Conservation (phyloP, 2,113 vertebrate species). For the Sander vitreus region DNA sequence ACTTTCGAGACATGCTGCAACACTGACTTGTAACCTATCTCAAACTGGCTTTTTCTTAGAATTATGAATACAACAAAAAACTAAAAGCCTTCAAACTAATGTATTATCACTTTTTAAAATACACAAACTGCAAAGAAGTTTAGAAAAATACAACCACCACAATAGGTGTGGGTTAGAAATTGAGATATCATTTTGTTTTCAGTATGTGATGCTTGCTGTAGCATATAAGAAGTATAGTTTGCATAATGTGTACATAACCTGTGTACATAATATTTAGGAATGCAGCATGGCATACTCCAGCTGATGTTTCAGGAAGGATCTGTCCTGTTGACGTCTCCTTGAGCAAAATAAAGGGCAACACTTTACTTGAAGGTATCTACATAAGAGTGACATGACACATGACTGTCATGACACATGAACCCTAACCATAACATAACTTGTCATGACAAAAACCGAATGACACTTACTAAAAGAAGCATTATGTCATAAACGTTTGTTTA, state of each 20-base stretch:
- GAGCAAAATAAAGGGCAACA: background rate
- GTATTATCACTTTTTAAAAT: conserved; percentile 14
- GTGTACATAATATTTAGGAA: background rate
- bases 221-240: background rate
- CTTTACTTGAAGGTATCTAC: too few relatives aligned
- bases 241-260: background rate
- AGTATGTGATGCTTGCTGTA: background rate
- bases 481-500: too few relatives aligned
- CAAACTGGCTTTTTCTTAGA: background rate
- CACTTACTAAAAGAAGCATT: too few relatives aligned
- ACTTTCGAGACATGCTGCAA: background rate
- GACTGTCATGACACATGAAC: too few relatives aligned
- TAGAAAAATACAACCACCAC: conserved; percentile 18
- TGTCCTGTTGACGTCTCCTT: background rate
- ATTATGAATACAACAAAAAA: background rate
- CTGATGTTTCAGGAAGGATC: background rate
- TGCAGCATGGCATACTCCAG: background rate
- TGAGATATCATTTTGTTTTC: background rate
- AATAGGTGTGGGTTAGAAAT: background rate
- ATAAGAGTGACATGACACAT: too few relatives aligned
- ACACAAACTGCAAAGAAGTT: background rate
- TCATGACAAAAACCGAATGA: too few relatives aligned
- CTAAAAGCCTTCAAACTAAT: background rate
- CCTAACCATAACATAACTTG: too few relatives aligned
- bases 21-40: background rate